phyloP scores from a whole-genome alignment of 92 coral and sea anemone genomes.

The Epizoanthus ramosus region DNA sequence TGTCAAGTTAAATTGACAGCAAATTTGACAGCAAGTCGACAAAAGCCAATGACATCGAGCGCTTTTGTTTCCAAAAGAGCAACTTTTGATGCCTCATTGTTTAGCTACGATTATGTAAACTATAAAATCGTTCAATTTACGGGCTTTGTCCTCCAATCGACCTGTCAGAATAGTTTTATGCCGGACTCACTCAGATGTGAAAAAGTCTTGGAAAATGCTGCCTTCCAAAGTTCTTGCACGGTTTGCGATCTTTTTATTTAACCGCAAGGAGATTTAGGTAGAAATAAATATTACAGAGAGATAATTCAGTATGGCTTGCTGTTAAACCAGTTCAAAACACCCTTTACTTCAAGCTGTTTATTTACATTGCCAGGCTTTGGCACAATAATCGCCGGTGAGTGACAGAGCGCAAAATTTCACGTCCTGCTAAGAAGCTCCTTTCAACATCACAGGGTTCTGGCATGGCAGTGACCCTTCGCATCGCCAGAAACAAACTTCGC shows the following conservation, averaged over 20 bases:
- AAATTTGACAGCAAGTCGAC: constrained; percentile 78
- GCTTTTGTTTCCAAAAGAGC: constrained; percentile 85
- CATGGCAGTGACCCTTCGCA: constrained; percentile 20
- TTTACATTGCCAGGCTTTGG: constrained; percentile 63
- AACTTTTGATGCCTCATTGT: constrained; percentile 80
- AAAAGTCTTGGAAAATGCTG: neutral
- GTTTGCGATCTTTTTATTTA: neutral
- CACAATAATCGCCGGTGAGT: constrained; percentile 67
- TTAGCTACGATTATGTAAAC: constrained; percentile 88
- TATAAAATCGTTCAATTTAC: constrained; percentile 92
- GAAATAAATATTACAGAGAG: constrained; percentile 37
- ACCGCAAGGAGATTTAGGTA: constrained; percentile 31
- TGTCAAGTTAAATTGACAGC: constrained; percentile 95
- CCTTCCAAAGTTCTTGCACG: neutral
- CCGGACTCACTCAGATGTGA: constrained; percentile 18
- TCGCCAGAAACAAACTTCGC: neutral
- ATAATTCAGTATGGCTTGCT: constrained; percentile 84
- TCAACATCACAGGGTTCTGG: constrained; percentile 40
- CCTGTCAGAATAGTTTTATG: constrained; percentile 22
- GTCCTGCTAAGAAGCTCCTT: constrained; percentile 29
- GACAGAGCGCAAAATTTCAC: constrained; percentile 5
- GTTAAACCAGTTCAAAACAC: constrained; percentile 87
- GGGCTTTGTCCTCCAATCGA: constrained; percentile 53
- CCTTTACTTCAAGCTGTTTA: constrained; percentile 80
- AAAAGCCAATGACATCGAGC: constrained; percentile 91